phyloP scores from a whole-genome alignment of 2,113 vertebrate species.

The Polypterus bichir region DNA sequence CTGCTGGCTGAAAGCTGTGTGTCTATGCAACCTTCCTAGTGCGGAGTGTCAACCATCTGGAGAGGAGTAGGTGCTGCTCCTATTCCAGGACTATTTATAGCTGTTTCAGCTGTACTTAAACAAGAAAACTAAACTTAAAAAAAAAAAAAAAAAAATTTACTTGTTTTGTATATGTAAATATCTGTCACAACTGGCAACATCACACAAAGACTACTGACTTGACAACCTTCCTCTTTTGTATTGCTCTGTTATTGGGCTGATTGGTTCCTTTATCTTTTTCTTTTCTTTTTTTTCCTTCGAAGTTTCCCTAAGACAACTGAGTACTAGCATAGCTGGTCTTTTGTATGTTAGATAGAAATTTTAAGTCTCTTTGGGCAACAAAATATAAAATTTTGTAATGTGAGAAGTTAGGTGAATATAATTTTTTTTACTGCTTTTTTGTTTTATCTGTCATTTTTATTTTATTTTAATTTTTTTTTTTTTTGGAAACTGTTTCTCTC shows the following conservation, averaged over 20 bases:
- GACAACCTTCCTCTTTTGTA: conserved; percentile 66
- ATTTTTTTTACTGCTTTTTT: conserved; percentile 72
- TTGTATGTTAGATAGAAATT: conserved; percentile 79
- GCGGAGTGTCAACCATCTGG: conserved; percentile 72
- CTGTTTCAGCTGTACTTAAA: conserved; percentile 67
- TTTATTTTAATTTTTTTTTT: conserved; percentile 70
- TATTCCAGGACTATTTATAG: conserved; percentile 65
- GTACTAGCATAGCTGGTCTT: conserved; percentile 80
- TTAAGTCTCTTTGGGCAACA: conserved; percentile 69
- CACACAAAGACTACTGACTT: conserved; percentile 92
- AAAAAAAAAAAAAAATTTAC: conserved; percentile 50
- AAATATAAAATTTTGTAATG: conserved; percentile 60
- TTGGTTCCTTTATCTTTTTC: conserved; percentile 49
- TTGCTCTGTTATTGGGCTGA: conserved; percentile 70
- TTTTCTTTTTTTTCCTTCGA: conserved; percentile 42
- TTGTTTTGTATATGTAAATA: conserved; percentile 90
- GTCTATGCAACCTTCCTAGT: conserved; percentile 98
- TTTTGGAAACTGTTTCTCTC: conserved; percentile 61
- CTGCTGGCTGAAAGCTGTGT: conserved; percentile 94
- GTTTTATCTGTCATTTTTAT: conserved; percentile 65
- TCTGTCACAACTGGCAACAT: conserved; percentile 80
- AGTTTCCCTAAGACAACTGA: conserved; percentile 56
- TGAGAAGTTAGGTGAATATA: conserved; percentile 72
- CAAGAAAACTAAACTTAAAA: conserved; percentile 30
- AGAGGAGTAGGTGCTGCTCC: conserved; percentile 60